Evolutionary conservation across 1,140 invertebrate species (phyloP), one percentile per base, ranked within the genome.

Genomic region (Macrotrachela quadricornifera): DNA sequence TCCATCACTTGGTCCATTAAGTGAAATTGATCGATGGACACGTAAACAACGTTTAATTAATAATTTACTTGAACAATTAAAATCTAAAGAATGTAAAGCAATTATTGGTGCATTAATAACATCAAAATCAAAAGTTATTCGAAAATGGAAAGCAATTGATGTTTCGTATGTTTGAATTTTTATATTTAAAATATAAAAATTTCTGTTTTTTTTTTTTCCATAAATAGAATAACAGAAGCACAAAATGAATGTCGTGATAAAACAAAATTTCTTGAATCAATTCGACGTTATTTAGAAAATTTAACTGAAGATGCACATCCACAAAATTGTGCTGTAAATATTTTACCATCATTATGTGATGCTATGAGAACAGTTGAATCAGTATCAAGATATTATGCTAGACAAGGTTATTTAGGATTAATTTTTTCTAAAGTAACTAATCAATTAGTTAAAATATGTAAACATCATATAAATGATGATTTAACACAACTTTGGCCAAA

Each of bases 221-320:
- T 36, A 60, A 56, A 18, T 54, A 70, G 68, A 18, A 67, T 70
- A 17, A 68, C 68, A 38, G 68, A 70, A 60, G 64, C 64, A 6
- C 60, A 67, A 60, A 70, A 70, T 61, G 68, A 70, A 53, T 66
- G 65, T 6, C 67, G 66, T 55, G 68, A 70, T 56, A 70, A 70
- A 59, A 64, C 68, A 16, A 66, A 64, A 51, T 70, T 67, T 57
- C 56, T 70, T 48, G 67, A 70, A 50, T 67, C 64, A 9, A 50
- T 69, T 39, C 61, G 62, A 49, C 58, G 65, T 2, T 68, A 69
- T 52, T 42, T 42, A 15, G 15, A 42, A 13, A 42, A 42, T 42
- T 42, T 42, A 13, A 15, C 12, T 42, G 51, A 57, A 46, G 62
- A 62, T 46, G 61, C 64, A 47, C 65, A 61, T 30, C 68, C 68